Evolutionary conservation across 2,888 invertebrate genomes (phyloP).

Genomic region (Ectropis crepuscularia): DNA sequence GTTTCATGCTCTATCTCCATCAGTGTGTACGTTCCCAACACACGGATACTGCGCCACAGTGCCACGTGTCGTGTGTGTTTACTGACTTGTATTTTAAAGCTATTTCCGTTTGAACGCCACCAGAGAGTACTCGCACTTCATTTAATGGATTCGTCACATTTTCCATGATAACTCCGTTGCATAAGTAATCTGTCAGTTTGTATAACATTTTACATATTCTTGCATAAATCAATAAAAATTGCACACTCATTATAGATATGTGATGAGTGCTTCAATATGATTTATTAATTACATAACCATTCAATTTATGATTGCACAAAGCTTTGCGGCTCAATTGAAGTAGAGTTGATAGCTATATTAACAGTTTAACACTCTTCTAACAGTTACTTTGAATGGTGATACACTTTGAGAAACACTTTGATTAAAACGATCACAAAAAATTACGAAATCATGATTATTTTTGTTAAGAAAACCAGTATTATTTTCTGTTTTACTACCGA

Average conservation of each 20-base stretch:
- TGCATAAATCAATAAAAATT: constrained; percentile 38
- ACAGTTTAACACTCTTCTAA: constrained; percentile 7
- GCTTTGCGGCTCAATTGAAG: constrained; percentile 11
- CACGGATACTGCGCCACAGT: too few species aligned
- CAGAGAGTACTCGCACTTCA: too few species aligned
- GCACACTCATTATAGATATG: constrained; percentile 19
- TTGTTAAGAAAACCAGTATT: constrained; percentile 17
- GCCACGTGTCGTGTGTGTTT: too few species aligned
- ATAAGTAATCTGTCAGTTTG: constrained; percentile 38
- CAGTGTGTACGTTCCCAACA: too few species aligned
- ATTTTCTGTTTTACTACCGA: constrained; percentile 23
- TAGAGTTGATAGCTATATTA: constrained; percentile 7
- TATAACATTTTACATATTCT: constrained; percentile 45
- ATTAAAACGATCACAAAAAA: constrained; percentile 18
- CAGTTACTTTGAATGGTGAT: constrained; percentile 6
- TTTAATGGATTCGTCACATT: constrained; percentile 8
- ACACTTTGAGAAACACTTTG: constrained; percentile 19
- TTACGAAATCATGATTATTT: constrained; percentile 17
- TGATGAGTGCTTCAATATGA: constrained; percentile 28
- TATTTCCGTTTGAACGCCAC: too few species aligned
- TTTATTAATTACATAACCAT: constrained; percentile 29
- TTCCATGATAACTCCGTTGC: constrained; percentile 22
- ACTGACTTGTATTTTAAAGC: too few species aligned
- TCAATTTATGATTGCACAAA: constrained; percentile 22
- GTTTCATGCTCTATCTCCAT: too few species aligned